These are phyloP conservation scores for Hiodon alosoides DNA, from an alignment of 2,113 vertebrate species.

Conservation along the genomic window DNA sequence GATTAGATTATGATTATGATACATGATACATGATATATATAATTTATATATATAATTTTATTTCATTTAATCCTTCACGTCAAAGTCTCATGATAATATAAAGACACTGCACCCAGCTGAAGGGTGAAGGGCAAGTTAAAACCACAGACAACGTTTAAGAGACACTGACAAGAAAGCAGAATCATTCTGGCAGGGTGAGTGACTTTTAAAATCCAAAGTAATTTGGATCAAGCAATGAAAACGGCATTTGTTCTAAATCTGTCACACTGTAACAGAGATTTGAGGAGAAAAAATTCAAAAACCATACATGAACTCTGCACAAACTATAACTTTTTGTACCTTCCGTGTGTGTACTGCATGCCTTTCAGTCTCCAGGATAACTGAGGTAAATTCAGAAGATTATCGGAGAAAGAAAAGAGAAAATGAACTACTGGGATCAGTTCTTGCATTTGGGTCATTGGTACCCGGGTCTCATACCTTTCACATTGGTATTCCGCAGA, in stretches of 20 bases:
- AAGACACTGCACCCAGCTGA: not conserved
- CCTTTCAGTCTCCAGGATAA: conserved; percentile 29
- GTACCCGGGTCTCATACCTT: conserved; percentile 29
- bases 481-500: conserved; percentile 31
- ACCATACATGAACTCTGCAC: not conserved
- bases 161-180: too few relatives aligned
- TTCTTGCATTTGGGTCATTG: conserved; percentile 28
- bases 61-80: conserved; percentile 1
- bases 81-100: not conserved
- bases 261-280: not conserved
- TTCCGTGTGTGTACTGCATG: not conserved
- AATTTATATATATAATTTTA: not conserved
- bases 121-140: not conserved
- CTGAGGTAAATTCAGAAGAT: conserved; percentile 25
- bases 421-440: conserved; percentile 37
- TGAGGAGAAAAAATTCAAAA: not conserved
- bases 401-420: conserved; percentile 22
- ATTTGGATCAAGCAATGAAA: too few relatives aligned
- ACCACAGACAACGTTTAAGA: too few relatives aligned
- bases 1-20: not conserved
- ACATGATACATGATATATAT: too few relatives aligned
- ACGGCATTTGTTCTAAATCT: too few relatives aligned
- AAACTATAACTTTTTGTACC: not conserved
- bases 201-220: too few relatives aligned
- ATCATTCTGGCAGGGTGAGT: too few relatives aligned